Evolutionary conservation across 2,113 vertebrate species (phyloP).

Genomic region (Balaenoptera acutorostrata): DNA sequence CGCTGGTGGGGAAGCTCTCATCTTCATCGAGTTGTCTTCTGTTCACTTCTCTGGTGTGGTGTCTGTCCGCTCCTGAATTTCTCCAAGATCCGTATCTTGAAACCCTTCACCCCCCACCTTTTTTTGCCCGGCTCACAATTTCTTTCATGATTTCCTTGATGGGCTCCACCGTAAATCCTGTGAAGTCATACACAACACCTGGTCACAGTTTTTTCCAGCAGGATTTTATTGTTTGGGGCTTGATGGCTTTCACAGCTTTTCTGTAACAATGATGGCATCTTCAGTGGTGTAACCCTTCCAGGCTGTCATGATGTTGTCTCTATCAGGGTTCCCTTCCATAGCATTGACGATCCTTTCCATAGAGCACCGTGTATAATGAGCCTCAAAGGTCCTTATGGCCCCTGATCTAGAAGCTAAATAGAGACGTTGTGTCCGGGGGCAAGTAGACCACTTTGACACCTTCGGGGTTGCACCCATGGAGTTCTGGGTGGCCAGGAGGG

Average conservation of each 20-base stretch:
- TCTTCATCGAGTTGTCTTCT: not conserved
- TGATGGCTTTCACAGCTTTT: not conserved
- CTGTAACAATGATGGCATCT: not conserved
- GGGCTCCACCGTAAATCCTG: not conserved
- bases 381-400: not conserved
- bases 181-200: not conserved
- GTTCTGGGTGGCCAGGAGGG: not conserved
- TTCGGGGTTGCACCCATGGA: not conserved
- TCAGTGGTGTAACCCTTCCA: not conserved
- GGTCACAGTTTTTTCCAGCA: not conserved
- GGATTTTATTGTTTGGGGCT: not conserved
- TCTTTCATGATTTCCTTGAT: not conserved
- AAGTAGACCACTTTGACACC: not conserved
- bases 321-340: fast-evolving
- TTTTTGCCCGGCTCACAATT: not conserved
- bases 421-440: not conserved
- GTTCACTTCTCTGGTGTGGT: not conserved
- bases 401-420: not conserved
- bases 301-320: not conserved
- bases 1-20: not conserved
- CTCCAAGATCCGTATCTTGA: not conserved
- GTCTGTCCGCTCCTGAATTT: not conserved
- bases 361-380: fast-evolving
- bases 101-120: not conserved
- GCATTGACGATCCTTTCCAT: not conserved